These are phyloP conservation scores for Dynastes hyllus DNA, from an alignment of 2,888 invertebrate genomes.

Conservation along the genomic window DNA sequence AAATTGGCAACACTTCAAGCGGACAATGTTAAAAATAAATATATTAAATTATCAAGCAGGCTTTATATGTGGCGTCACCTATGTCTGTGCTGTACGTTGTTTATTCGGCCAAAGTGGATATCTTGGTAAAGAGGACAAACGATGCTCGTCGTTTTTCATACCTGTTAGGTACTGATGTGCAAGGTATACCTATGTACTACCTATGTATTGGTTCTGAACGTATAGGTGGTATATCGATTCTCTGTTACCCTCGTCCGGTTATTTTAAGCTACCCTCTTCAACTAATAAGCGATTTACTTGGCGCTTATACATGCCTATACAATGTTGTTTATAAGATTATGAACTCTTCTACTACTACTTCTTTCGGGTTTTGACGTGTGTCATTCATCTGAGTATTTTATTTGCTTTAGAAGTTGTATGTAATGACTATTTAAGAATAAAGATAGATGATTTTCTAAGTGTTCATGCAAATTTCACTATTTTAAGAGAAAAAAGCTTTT, in stretches of 20 bases:
- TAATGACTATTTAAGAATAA: neutral
- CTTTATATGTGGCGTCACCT: neutral
- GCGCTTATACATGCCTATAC: conserved; percentile 1
- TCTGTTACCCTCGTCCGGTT: conserved; percentile 30
- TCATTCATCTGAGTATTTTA: neutral
- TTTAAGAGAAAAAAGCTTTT: too few species aligned
- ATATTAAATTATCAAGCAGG: conserved; percentile 34
- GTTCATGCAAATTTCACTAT: too few species aligned
- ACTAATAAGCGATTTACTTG: conserved; percentile 28
- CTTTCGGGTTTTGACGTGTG: neutral
- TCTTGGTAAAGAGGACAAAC: neutral
- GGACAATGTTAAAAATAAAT: conserved; percentile 32
- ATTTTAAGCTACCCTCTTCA: conserved; percentile 37
- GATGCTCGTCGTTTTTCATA: conserved; percentile 2
- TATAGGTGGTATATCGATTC: conserved; percentile 28
- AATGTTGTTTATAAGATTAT: neutral
- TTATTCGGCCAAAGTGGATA: conserved; percentile 15
- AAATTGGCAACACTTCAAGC: conserved; percentile 37
- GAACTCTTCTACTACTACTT: neutral
- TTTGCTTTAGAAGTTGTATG: neutral
- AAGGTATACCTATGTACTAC: neutral
- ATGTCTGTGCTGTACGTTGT: neutral
- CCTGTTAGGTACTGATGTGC: neutral
- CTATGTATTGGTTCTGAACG: neutral
- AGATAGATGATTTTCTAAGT: too few species aligned